These are phyloP conservation scores for Acleris literana DNA, from an alignment of 2,888 invertebrate genomes.

Conservation along the genomic window DNA sequence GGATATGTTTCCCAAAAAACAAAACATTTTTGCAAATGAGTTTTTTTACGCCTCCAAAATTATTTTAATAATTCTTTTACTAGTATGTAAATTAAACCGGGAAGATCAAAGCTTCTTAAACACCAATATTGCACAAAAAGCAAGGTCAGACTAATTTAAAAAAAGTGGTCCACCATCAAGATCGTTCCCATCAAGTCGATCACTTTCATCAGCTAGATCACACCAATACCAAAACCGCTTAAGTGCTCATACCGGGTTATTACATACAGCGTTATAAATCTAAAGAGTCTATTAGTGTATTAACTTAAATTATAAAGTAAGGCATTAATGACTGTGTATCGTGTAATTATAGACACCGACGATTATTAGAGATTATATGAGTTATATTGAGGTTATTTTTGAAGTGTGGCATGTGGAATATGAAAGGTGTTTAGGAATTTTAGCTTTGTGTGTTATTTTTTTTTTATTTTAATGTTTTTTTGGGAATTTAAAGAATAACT, in stretches of 20 bases:
- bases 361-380: conserved; percentile 39
- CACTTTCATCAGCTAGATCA: conserved; percentile 32
- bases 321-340: conserved; percentile 50
- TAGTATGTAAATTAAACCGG: background rate
- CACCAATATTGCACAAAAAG: conserved; percentile 25
- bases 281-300: conserved; percentile 51
- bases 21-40: too few species aligned
- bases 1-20: too few species aligned
- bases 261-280: conserved; percentile 22
- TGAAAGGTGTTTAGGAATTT: conserved; percentile 2
- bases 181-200: conserved; percentile 47
- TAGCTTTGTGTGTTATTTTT: background rate
- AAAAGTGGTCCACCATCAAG: conserved; percentile 1
- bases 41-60: too few species aligned
- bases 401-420: background rate
- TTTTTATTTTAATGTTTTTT: background rate
- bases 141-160: conserved; percentile 20
- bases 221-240: background rate
- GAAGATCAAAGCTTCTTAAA: conserved; percentile 7
- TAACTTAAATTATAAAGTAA: conserved; percentile 50
- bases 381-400: conserved; percentile 22
- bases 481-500: too few species aligned
- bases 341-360: conserved; percentile 49
- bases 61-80: too few species aligned
- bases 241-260: background rate